Conservation (phyloP, 2,113 vertebrate species). For the Propithecus coquereli region DNA sequence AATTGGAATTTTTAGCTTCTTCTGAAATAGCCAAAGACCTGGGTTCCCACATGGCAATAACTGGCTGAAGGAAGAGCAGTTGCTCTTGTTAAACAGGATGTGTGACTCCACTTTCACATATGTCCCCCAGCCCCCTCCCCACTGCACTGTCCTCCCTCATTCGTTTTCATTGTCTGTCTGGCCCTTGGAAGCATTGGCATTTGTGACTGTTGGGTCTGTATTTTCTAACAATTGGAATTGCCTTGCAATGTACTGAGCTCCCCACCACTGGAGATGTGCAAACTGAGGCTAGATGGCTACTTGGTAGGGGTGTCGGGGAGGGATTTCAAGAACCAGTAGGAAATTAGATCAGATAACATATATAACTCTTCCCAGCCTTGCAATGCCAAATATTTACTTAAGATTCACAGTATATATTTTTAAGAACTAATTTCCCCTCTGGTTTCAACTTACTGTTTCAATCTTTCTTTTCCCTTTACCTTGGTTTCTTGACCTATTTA, state of each 20-base stretch:
- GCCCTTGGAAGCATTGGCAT: not conserved
- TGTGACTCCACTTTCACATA: not conserved
- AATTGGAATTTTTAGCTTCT: not conserved
- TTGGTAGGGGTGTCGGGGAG: not conserved
- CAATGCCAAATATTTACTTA: slow-evolving; percentile 47
- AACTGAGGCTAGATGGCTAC: not conserved
- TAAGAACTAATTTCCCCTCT: slow-evolving; percentile 37
- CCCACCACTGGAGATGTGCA: not conserved
- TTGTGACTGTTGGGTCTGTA: not conserved
- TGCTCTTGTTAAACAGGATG: not conserved
- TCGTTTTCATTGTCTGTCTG: not conserved
- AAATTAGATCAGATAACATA: not conserved
- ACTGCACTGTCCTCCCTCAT: not conserved
- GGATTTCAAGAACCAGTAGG: not conserved
- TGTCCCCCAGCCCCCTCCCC: not conserved
- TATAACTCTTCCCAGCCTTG: not conserved
- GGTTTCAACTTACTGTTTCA: slow-evolving; percentile 47
- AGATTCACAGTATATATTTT: slow-evolving; percentile 5
- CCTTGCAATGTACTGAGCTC: not conserved
- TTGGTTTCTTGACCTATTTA: slow-evolving; percentile 52
- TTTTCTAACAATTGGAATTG: not conserved
- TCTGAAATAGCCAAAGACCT: not conserved
- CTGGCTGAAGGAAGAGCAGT: not conserved
- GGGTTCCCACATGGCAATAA: not conserved
- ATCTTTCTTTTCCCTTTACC: not conserved